Evolutionary conservation across 2,888 invertebrate species (phyloP).

Genomic region (Coleophora flavipennella): DNA sequence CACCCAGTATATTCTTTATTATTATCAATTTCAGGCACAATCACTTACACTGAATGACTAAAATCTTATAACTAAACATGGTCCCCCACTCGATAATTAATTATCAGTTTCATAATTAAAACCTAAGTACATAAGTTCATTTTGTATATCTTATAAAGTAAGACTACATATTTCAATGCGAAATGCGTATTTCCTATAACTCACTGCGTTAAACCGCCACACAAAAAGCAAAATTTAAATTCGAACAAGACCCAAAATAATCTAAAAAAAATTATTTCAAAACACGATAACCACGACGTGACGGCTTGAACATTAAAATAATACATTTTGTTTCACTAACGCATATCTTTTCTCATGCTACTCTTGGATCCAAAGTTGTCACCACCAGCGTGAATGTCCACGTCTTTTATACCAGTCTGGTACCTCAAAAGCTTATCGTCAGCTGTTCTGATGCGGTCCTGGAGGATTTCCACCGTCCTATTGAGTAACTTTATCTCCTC

Average conservation of each 20-base stretch:
- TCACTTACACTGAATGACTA: constrained; percentile 26
- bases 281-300: too few species aligned
- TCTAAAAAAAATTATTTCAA: too few species aligned
- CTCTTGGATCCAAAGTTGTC: constrained; percentile 31
- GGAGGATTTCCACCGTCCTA: constrained; percentile 67
- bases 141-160: too few species aligned
- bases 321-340: constrained; percentile 18
- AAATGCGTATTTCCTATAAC: neutral
- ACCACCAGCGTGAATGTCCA: constrained; percentile 45
- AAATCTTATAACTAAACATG: constrained; percentile 19
- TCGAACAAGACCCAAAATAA: too few species aligned
- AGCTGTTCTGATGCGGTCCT: constrained; percentile 43
- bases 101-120: constrained; percentile 1
- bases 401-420: constrained; percentile 23
- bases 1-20: too few species aligned
- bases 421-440: constrained; percentile 50
- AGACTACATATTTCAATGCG: too few species aligned
- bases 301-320: too few species aligned
- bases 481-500: constrained; percentile 74
- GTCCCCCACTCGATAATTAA: constrained; percentile 21
- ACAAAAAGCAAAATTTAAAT: too few species aligned
- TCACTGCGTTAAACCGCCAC: too few species aligned
- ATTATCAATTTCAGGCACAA: constrained; percentile 27
- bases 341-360: constrained; percentile 26
- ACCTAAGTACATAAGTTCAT: constrained; percentile 5